Conservation (phyloP, 2,888 invertebrate species). For the Melanchra persicariae region DNA sequence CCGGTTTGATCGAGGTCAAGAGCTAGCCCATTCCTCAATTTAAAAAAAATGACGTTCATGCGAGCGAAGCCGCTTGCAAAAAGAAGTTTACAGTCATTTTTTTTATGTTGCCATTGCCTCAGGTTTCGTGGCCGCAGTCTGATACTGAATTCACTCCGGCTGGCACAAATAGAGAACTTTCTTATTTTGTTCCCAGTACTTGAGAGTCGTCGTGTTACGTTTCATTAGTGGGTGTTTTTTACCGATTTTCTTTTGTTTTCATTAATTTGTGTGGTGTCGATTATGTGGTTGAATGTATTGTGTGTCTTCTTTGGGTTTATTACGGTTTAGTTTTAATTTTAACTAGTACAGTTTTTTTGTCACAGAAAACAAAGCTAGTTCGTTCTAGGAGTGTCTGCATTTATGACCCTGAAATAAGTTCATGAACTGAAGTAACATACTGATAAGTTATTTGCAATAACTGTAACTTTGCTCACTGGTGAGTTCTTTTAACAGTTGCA, state of each 20-base stretch:
- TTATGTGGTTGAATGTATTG: conserved; percentile 1
- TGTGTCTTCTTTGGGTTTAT: background rate
- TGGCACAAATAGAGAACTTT: conserved; percentile 56
- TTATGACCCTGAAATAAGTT: no score
- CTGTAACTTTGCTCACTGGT: no score
- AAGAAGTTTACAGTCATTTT: background rate
- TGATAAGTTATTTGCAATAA: no score
- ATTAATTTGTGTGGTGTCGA: conserved; percentile 28
- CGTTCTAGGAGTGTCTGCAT: background rate
- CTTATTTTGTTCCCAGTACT: conserved; percentile 60
- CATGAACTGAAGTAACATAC: no score
- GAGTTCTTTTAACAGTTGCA: no score
- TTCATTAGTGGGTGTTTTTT: conserved; percentile 56
- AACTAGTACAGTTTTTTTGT: background rate
- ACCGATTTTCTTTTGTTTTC: conserved; percentile 36
- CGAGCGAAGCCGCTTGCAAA: no score
- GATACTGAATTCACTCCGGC: conserved; percentile 51
- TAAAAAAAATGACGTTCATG: no score
- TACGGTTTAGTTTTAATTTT: background rate
- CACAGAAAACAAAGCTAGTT: background rate
- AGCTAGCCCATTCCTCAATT: no score
- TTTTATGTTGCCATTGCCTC: background rate
- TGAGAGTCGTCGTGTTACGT: conserved; percentile 44
- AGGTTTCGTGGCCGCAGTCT: background rate
- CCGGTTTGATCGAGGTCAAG: no score